These are phyloP conservation scores for Drosophila kanekoi DNA, from an alignment of 2,888 invertebrate species.

Conservation along the genomic window DNA sequence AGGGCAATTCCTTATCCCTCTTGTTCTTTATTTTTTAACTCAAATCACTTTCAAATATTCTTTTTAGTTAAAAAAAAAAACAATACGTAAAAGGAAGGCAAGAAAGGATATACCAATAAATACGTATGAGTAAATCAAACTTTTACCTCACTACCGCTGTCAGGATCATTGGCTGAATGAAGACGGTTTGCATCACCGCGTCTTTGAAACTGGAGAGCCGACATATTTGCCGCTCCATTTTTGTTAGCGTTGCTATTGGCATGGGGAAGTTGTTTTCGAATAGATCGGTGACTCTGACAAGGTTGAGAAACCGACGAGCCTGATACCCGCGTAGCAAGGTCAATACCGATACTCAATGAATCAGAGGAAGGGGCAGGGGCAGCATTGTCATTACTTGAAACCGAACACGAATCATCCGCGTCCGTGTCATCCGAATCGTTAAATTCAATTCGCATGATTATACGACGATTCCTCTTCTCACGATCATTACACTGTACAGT, in stretches of 20 bases:
- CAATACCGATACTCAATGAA: constrained; percentile 27
- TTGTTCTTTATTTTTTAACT: too few species aligned
- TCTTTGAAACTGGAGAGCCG: constrained; percentile 49
- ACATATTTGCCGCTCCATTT: constrained; percentile 53
- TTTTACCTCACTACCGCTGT: constrained; percentile 83
- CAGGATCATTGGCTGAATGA: constrained; percentile 38
- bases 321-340: constrained; percentile 67
- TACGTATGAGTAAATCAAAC: constrained; percentile 4
- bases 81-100: too few species aligned
- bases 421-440: constrained; percentile 82
- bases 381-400: constrained; percentile 43
- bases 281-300: constrained; percentile 49
- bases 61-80: too few species aligned
- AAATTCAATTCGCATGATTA: constrained; percentile 84
- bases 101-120: neutral
- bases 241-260: constrained; percentile 27
- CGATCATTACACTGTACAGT: constrained; percentile 33
- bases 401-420: constrained; percentile 39
- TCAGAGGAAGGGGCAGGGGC: constrained; percentile 11
- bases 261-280: constrained; percentile 14
- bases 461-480: constrained; percentile 79
- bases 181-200: constrained; percentile 45
- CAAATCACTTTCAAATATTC: too few species aligned
- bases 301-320: constrained; percentile 50
- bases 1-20: neutral